Percentiles rank a stretch among this genome's conserved stretches.
Conservation (phyloP, 2,888 invertebrate species). For the Drepanosiphum platanoidis region DNA sequence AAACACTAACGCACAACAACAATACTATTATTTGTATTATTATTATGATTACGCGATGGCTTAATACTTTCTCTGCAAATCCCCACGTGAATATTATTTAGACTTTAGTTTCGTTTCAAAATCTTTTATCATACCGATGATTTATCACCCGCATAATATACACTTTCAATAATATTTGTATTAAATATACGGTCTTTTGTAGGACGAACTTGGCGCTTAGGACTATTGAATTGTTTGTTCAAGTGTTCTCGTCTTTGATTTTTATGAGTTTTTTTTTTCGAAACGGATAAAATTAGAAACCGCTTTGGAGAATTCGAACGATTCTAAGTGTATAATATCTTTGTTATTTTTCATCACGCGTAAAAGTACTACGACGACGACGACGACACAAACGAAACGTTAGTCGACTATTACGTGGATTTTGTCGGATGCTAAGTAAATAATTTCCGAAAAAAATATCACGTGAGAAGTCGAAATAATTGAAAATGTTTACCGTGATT, state of each 20-base stretch:
- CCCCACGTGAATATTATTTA: conserved; percentile 19
- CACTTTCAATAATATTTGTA: not conserved
- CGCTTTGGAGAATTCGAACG: not conserved
- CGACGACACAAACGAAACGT: too few species aligned
- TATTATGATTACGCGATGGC: not conserved
- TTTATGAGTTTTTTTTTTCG: conserved; percentile 13
- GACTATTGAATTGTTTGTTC: not conserved
- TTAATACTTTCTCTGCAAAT: conserved; percentile 21
- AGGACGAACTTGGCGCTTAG: not conserved
- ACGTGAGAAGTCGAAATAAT: conserved; percentile 8
- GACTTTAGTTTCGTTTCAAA: conserved; percentile 16
- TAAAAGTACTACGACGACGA: not conserved
- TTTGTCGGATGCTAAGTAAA: not conserved
- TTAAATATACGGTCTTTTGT: not conserved
- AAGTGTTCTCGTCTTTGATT: not conserved
- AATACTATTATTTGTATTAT: conserved; percentile 19
- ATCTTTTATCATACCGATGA: not conserved
- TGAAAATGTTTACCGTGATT: conserved; percentile 18
- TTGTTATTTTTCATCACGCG: not conserved
- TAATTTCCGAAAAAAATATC: not conserved
- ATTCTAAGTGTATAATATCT: not conserved
- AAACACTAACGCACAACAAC: not conserved
- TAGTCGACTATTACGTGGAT: not conserved
- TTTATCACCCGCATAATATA: not conserved
- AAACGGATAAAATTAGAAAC: conserved; percentile 14